Evolutionary conservation across 92 coral and sea anemone genomes (phyloP).

Genomic region (Ricordea florida): DNA sequence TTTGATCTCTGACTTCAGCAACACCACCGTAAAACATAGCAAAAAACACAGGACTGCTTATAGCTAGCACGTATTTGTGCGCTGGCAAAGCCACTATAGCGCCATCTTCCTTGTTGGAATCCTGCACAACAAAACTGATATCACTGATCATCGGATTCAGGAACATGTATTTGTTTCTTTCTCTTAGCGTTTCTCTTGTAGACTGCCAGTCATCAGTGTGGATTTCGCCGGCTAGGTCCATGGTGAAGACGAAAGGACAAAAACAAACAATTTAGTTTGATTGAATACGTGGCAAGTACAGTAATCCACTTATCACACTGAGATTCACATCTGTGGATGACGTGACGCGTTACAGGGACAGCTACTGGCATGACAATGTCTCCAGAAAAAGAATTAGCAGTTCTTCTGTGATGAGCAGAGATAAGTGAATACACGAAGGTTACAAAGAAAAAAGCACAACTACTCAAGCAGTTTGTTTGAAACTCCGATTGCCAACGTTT

Average conservation of each 20-base stretch:
- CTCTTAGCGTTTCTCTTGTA: conserved; percentile 58
- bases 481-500: no score
- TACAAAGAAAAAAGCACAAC: no score
- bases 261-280: neutral
- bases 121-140: conserved; percentile 54
- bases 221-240: conserved; percentile 61
- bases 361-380: no score
- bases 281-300: conserved; percentile 18
- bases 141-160: conserved; percentile 58
- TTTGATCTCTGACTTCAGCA: conserved; percentile 46
- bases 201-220: conserved; percentile 66
- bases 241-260: neutral
- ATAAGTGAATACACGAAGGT: no score
- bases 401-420: no score
- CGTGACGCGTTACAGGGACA: no score
- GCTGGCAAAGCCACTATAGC: conserved; percentile 44
- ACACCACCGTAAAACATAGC: conserved; percentile 80
- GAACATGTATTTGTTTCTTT: conserved; percentile 67
- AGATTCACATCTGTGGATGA: no score
- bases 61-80: conserved; percentile 72
- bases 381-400: no score
- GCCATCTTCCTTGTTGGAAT: conserved; percentile 29
- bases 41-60: conserved; percentile 76
- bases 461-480: no score
- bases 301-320: no score